These are phyloP conservation scores for Anas flavirostris DNA, from an alignment of 2,797 vertebrate genomes.

Conservation along the genomic window DNA sequence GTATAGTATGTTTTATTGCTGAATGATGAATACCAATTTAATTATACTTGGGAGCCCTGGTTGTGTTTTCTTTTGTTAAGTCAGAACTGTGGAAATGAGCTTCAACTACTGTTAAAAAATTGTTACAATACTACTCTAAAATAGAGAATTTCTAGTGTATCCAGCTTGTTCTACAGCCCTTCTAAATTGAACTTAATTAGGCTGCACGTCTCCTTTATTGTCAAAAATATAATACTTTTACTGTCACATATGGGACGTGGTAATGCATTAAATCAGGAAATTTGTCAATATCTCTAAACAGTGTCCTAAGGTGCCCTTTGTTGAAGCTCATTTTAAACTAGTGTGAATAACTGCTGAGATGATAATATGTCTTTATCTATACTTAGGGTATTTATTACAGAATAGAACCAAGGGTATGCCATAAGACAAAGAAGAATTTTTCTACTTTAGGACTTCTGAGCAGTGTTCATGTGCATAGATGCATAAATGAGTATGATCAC, in stretches of 20 bases:
- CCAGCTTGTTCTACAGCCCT: constrained; percentile 31
- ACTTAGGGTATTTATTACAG: not conserved
- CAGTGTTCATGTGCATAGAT: not conserved
- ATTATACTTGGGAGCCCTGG: constrained; percentile 33
- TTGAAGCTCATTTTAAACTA: not conserved
- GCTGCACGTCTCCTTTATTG: constrained; percentile 9
- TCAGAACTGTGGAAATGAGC: constrained; percentile 49
- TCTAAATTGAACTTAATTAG: constrained; percentile 46
- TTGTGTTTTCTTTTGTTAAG: constrained; percentile 43
- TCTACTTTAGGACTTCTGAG: not conserved
- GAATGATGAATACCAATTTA: constrained; percentile 49
- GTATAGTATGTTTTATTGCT: not conserved
- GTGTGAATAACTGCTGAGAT: not conserved
- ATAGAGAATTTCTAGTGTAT: constrained; percentile 21
- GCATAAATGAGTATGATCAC: not conserved
- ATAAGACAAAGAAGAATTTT: not conserved
- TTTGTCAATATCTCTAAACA: not conserved
- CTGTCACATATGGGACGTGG: constrained; percentile 5
- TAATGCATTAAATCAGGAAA: constrained; percentile 37
- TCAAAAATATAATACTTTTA: constrained; percentile 4
- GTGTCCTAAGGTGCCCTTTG: constrained; percentile 4
- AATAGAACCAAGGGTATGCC: not conserved
- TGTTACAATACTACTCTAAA: not conserved
- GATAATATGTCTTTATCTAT: not conserved
- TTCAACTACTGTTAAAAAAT: constrained; percentile 40